Base-by-base conservation (phyloP, 37 sponge, comb jelly and placozoan genomes). In the Oscarella lobularis region DNA sequence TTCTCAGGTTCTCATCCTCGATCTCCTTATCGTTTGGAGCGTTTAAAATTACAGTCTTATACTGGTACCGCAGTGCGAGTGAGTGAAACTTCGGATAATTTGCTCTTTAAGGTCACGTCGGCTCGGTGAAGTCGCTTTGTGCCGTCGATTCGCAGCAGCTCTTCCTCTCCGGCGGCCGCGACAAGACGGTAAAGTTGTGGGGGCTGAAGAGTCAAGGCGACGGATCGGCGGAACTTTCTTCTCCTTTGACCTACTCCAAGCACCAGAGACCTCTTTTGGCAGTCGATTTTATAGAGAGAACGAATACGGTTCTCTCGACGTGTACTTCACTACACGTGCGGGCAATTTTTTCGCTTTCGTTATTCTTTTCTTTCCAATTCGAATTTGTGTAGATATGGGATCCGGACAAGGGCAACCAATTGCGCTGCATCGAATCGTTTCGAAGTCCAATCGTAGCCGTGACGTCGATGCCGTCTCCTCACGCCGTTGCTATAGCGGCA, bases 121-220 rank as follows among this genome's bases (percentile, higher is more conserved):
- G 31, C 71, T 4, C 35, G 5, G 33, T 68, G 6, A 5, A 35
- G 5, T 29, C 31, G 6, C 4, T 68, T 32, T 68, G 71, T 68
- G 71, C 33, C 35, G 6, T 4, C 33, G 71, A 14, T 32, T 32
- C 35, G 31, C 4, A 35, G 6, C 35, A 35, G 71, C 78, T 79
- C 79, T 85, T 96, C 33, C 41, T 95, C 41, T 86, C 87, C 66
- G 88, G 85, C 39, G 83, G 93, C 75, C 80, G 84, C 66, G 97
- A 96, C 78, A 84, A 80, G 76, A 89, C 82, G 1, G 90, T 89
- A 29, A 84, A 81, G 73, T 72, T 96, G 35, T 96, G 97, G 97
- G 78, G 76, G 0, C 79, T 96, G 31, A 37, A 78, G 39, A 92
- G 85, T 76, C 77, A 79, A 39, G 88, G 86, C 37, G 77, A 75